A percentile compares a stretch with the other conserved stretches of the same genome.
phyloP scores from a whole-genome alignment of 2,888 invertebrate species.

The Tiphia femorata region DNA sequence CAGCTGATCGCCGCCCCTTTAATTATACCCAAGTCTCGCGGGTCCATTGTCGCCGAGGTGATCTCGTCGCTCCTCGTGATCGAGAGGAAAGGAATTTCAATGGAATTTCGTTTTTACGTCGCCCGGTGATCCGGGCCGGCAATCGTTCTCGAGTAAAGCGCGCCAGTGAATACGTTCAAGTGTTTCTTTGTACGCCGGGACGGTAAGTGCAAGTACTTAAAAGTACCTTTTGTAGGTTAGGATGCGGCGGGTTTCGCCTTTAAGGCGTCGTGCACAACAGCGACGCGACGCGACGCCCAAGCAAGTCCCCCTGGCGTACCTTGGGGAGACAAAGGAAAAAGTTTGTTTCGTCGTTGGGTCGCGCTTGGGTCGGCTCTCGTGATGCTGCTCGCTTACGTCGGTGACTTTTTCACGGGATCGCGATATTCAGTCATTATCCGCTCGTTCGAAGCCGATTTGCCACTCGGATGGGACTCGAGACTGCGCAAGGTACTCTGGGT shows the following conservation, averaged over 20 bases:
- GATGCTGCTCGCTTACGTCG: no score
- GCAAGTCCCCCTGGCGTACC: neutral
- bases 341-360: slow-evolving; percentile 1
- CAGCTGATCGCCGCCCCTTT: slow-evolving; percentile 50
- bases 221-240: slow-evolving; percentile 43
- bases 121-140: neutral
- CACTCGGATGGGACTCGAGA: no score
- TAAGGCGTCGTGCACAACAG: slow-evolving; percentile 28
- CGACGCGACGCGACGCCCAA: neutral
- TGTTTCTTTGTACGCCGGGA: slow-evolving; percentile 14
- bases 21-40: slow-evolving; percentile 30
- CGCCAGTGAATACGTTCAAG: slow-evolving; percentile 28
- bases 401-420: no score
- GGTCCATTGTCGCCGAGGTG: slow-evolving; percentile 22
- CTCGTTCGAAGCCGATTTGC: no score
- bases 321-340: neutral
- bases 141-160: slow-evolving; percentile 10
- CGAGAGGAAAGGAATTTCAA: no score
- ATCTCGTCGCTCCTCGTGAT: slow-evolving; percentile 24
- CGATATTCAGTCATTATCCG: no score
- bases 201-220: slow-evolving; percentile 27
- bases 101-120: neutral
- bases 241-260: slow-evolving; percentile 31
- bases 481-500: no score
- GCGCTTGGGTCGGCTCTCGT: no score